Percentiles rank a stretch among this genome's conserved stretches.
Evolutionary conservation across 2,797 vertebrate genomes (phyloP).

Genomic region (Acanthiza pusilla): DNA sequence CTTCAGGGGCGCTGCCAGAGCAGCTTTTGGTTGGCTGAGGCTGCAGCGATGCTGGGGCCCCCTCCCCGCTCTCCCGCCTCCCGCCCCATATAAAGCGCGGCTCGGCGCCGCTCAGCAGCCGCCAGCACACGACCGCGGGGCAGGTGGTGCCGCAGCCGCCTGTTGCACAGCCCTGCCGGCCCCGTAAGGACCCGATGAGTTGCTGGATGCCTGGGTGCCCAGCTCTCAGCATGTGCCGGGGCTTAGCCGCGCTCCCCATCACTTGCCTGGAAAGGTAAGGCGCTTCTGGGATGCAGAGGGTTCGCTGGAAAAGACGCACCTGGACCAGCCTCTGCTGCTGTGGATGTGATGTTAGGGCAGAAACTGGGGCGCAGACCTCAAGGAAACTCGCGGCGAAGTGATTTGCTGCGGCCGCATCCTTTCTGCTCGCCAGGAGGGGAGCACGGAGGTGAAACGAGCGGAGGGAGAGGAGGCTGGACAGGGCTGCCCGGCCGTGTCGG

Average conservation of each 20-base stretch:
- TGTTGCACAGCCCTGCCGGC: not conserved
- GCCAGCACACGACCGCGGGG: rapidly evolving
- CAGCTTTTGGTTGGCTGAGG: conserved; percentile 53
- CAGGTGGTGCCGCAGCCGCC: not conserved
- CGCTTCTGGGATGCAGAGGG: not conserved
- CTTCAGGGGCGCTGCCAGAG: not conserved
- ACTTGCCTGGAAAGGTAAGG: conserved; percentile 89
- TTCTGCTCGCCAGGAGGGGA: not conserved
- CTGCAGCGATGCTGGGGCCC: not conserved
- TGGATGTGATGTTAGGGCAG: not conserved
- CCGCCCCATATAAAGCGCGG: conserved; percentile 44
- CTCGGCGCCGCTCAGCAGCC: rapidly evolving
- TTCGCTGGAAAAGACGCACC: not conserved
- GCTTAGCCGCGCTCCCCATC: conserved; percentile 79
- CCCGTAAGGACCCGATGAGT: not conserved
- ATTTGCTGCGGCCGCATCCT: not conserved
- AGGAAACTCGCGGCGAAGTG: not conserved
- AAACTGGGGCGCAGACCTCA: not conserved
- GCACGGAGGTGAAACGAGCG: not conserved
- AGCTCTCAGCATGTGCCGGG: conserved; percentile 83
- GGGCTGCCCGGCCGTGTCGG: not conserved
- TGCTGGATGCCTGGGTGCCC: conserved; percentile 30
- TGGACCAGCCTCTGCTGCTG: not conserved
- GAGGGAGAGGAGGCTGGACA: not conserved
- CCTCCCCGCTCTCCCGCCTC: conserved; percentile 37